These are phyloP conservation scores for Megalopta genalis DNA, from an alignment of 1,140 invertebrate genomes.

Conservation along the genomic window DNA sequence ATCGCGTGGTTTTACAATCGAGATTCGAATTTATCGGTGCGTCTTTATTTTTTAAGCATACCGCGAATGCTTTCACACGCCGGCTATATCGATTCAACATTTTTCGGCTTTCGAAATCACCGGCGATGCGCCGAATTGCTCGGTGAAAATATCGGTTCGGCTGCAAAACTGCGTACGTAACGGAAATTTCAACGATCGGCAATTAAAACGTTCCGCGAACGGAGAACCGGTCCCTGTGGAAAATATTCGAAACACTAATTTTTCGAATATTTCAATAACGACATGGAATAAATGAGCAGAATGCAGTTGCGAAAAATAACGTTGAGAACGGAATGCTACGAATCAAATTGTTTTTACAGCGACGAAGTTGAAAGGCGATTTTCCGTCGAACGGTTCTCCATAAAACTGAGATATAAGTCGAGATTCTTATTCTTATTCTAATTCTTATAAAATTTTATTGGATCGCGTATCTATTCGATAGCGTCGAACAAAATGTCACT, in stretches of 20 bases:
- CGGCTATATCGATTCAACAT: background rate
- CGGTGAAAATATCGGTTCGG: background rate
- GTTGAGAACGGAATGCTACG: no score
- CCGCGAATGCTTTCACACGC: background rate
- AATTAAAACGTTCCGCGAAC: conserved; percentile 15
- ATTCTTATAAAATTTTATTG: no score
- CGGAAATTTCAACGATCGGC: conserved; percentile 10
- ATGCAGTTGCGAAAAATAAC: no score
- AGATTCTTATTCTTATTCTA: no score
- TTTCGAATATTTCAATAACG: background rate
- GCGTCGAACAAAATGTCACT: no score
- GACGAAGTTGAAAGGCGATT: no score
- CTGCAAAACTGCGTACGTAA: conserved; percentile 11
- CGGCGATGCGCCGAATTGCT: background rate
- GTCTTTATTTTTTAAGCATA: conserved; percentile 15
- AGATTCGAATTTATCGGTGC: background rate
- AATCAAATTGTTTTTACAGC: no score
- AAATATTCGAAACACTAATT: background rate
- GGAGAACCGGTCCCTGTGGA: background rate
- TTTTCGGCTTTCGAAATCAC: background rate
- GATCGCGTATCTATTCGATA: no score
- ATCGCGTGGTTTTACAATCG: conserved; percentile 1
- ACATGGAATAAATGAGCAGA: no score
- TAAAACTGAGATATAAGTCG: no score
- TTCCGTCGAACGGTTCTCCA: no score